Evolutionary conservation across 2,797 vertebrate species (phyloP), one percentile per base, ranked within the genome.

Genomic region (Tolypeutes matacus): DNA sequence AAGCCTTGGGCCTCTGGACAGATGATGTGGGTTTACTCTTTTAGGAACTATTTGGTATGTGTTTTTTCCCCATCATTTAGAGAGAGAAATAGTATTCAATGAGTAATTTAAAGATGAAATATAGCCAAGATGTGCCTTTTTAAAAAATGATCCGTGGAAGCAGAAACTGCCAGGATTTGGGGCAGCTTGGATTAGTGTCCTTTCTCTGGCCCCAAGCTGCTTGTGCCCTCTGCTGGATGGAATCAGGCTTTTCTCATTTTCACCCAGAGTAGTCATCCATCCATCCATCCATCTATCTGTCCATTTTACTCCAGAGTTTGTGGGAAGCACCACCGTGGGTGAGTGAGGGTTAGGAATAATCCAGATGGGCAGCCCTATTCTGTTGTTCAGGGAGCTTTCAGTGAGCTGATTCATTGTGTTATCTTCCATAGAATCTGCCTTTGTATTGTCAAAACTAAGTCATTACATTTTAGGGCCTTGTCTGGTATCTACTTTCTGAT

Each of bases 151-250:
- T 95, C 17, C 12, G 5, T 89, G 51, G 31, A 93, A 93, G 23
- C 64, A 60, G 36, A 69, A 90, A 39, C 70, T 92, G 65, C 69
- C 85, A 85, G 60, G 77, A 92, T 92, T 93, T 85, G 53, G 64
- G 60, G 27, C 51, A 60, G 25, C 78, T 27, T 76, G 46, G 25
- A n/a, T 88, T 86, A 62, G 65, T 8, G 11, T 89, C 92, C 20
- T 36, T 49, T 76, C 51, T 80, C 31, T 83, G 29, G 53, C 69
- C 75, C 70, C 51, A 34, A 17, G 27, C 70, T 91, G 69, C 83
- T 77, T 94, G 56, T 95, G 97, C 96, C 97, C 91, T 94, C 94
- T 97, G 94, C 92, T 97, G 97, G 95, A 81, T 95, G 77, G 92
- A 96, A 67, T 94, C 91, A 77, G 27, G 46, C 49, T 93, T 92